These are phyloP conservation scores for Anguilla marmorata DNA, from an alignment of 2,797 vertebrate species.

Conservation along the genomic window DNA sequence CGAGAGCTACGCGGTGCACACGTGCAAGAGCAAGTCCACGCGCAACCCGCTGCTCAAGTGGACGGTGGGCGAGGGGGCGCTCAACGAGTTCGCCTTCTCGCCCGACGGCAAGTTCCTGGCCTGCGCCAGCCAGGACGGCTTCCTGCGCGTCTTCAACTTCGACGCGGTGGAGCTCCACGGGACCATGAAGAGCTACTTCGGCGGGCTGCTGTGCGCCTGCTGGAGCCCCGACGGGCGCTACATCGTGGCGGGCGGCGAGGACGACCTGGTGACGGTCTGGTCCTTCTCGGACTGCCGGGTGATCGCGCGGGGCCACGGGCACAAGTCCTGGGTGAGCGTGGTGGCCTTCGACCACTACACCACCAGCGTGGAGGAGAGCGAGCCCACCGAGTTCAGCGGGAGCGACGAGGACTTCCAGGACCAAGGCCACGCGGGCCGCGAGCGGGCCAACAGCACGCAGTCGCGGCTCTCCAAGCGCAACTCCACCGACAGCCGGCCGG, in stretches of 20 bases:
- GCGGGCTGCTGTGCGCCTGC: constrained; percentile 92
- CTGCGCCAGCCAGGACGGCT: constrained; percentile 94
- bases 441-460: constrained; percentile 88
- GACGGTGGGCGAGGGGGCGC: constrained; percentile 94
- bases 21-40: constrained; percentile 97
- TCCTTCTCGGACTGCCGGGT: constrained; percentile 93
- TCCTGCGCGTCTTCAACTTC: constrained; percentile 93
- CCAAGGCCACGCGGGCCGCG: constrained; percentile 88
- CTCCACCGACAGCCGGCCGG: constrained; percentile 93
- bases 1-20: constrained; percentile 93
- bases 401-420: constrained; percentile 99
- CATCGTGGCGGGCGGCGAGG: constrained; percentile 93
- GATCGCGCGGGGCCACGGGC: constrained; percentile 91
- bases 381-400: constrained; percentile 93
- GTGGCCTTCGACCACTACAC: constrained; percentile 95
- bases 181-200: constrained; percentile 98
- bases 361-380: constrained; percentile 91
- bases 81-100: constrained; percentile 96
- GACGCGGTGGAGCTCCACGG: constrained; percentile 95
- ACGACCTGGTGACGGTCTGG: constrained; percentile 96
- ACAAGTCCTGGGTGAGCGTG: constrained; percentile 96
- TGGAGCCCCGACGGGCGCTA: constrained; percentile 98
- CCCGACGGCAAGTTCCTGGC: constrained; percentile 96
- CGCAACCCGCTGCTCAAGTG: constrained; percentile 96
- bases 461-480: constrained; percentile 94